A percentile compares a stretch with the other conserved stretches of the same genome.
Conservation (phyloP, 2,888 invertebrate species). For the Anarsia innoxiella region DNA sequence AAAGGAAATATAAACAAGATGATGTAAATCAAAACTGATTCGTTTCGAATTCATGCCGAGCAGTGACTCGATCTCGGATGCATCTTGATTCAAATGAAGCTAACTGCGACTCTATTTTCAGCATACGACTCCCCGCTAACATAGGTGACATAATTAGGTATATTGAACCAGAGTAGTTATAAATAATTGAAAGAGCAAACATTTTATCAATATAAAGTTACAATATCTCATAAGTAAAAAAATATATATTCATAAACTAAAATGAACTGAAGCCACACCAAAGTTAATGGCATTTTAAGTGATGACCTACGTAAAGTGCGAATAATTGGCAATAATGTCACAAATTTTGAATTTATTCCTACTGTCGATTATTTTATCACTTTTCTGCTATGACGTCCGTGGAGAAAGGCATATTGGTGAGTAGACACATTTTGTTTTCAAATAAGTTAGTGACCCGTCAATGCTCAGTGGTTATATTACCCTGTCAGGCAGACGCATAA, state of each 20-base stretch:
- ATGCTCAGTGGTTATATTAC: constrained; percentile 1
- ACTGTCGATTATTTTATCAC: constrained; percentile 16
- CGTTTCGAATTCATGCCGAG: too few relatives aligned
- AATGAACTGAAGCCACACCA: too few relatives aligned
- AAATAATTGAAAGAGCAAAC: too few relatives aligned
- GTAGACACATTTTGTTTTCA: constrained; percentile 13
- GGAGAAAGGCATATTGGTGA: constrained; percentile 34
- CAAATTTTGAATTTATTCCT: constrained; percentile 15
- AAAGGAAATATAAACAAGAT: too few relatives aligned
- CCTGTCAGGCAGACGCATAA: constrained; percentile 5
- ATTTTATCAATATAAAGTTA: too few relatives aligned
- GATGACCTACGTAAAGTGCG: too few relatives aligned
- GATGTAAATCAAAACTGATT: neutral
- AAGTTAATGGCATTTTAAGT: too few relatives aligned
- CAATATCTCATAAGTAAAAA: neutral
- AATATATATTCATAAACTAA: too few relatives aligned
- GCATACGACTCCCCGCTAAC: constrained; percentile 24
- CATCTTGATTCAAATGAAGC: constrained; percentile 2
- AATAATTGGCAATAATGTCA: constrained; percentile 14
- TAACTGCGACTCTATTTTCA: constrained; percentile 35
- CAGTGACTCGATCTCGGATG: too few relatives aligned
- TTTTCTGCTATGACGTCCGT: constrained; percentile 20
- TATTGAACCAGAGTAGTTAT: constrained; percentile 25
- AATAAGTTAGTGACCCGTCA: too few relatives aligned
- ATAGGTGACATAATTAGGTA: constrained; percentile 32